Percentiles rank a stretch among this genome's conserved stretches.
These are phyloP conservation scores for Platysteira castanea DNA, from an alignment of 2,113 vertebrate species.

Conservation along the genomic window DNA sequence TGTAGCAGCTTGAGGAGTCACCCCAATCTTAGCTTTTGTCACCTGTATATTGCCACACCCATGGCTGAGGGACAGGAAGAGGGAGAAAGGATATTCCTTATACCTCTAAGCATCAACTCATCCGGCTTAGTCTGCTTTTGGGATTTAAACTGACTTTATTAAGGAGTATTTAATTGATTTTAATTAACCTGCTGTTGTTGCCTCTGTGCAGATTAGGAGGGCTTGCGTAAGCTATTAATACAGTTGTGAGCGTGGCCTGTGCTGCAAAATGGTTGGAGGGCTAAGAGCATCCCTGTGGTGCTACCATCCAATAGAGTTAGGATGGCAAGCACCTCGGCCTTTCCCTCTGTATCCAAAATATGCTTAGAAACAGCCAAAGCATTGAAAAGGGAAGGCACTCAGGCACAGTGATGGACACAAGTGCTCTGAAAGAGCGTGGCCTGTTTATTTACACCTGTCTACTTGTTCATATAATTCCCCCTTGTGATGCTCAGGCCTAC, in stretches of 20 bases:
- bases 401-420: background rate
- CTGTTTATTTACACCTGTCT: background rate
- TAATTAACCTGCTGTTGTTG: background rate
- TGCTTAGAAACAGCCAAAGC: background rate
- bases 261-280: background rate
- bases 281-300: background rate
- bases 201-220: background rate
- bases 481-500: background rate
- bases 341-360: background rate
- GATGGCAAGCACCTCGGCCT: background rate
- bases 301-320: background rate
- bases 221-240: background rate
- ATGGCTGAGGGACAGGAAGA: background rate
- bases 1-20: fast-evolving
- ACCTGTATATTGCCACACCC: background rate
- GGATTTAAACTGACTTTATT: background rate
- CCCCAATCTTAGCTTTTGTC: background rate
- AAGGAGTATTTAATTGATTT: background rate
- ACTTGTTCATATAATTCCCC: background rate
- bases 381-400: background rate
- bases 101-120: background rate
- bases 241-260: fast-evolving
- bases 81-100: background rate
- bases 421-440: background rate
- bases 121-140: background rate